Conservation (phyloP, 2,113 vertebrate species). For the Puma concolor region DNA sequence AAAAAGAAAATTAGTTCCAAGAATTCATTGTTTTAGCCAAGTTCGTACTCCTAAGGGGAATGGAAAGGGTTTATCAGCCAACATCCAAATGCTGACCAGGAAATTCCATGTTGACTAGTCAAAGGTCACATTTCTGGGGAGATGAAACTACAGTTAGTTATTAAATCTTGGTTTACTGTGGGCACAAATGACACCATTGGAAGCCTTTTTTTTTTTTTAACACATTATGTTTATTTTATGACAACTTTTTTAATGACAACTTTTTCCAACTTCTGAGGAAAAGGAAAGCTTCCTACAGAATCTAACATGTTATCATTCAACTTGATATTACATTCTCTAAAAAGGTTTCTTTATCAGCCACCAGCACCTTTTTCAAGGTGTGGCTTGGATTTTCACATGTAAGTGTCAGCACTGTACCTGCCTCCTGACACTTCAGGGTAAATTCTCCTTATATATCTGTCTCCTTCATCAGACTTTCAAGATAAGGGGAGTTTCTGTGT, state of each 20-base stretch:
- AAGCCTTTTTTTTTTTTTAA: neutral
- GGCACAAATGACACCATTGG: neutral
- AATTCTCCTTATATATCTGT: neutral
- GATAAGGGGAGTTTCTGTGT: neutral
- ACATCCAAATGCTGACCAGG: neutral
- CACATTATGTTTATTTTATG: neutral
- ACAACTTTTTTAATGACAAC: neutral
- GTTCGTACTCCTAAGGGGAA: neutral
- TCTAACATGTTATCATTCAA: neutral
- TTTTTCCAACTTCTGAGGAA: neutral
- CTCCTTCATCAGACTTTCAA: neutral
- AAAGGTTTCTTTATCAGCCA: neutral
- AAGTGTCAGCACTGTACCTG: neutral
- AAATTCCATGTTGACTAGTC: neutral
- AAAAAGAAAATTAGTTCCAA: neutral
- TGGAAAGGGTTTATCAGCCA: neutral
- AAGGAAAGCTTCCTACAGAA: neutral
- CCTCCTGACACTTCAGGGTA: neutral
- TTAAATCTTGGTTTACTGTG: neutral
- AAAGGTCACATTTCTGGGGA: neutral
- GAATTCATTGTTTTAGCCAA: neutral
- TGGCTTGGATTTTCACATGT: neutral
- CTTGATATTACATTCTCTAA: neutral
- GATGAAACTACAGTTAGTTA: neutral
- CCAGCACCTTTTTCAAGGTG: neutral